Evolutionary conservation across 2,888 invertebrate species (phyloP).

Genomic region (Dasysyrphus albostriatus): DNA sequence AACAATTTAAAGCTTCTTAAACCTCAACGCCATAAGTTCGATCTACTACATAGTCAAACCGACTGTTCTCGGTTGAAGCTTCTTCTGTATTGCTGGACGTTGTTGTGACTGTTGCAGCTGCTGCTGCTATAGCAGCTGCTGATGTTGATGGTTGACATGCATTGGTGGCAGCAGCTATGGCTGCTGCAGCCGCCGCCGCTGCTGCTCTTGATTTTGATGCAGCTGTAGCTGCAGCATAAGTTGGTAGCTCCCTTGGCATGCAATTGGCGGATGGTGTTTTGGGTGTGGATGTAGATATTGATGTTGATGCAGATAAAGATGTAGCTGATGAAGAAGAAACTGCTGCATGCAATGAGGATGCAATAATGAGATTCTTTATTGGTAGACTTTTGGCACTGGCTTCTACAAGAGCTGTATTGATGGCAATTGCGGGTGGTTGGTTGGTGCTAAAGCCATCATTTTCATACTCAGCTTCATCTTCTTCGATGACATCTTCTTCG

Average conservation of each 20-base stretch:
- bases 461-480: slow-evolving; percentile 79
- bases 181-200: slow-evolving; percentile 71
- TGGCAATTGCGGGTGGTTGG: slow-evolving; percentile 79
- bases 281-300: slow-evolving; percentile 8
- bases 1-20: slow-evolving; percentile 81
- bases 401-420: slow-evolving; percentile 82
- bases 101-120: slow-evolving; percentile 54
- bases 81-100: slow-evolving; percentile 51
- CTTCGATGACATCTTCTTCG: slow-evolving; percentile 83
- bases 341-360: slow-evolving; percentile 47
- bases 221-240: slow-evolving; percentile 71
- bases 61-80: slow-evolving; percentile 82
- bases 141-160: slow-evolving; percentile 73
- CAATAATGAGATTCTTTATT: slow-evolving; percentile 81
- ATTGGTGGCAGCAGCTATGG: slow-evolving; percentile 59
- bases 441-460: slow-evolving; percentile 77
- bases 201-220: slow-evolving; percentile 58
- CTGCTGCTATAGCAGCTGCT: slow-evolving; percentile 66
- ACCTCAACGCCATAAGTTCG: slow-evolving; percentile 94
- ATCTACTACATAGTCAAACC: slow-evolving; percentile 93
- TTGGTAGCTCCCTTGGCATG: slow-evolving; percentile 65
- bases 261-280: slow-evolving; percentile 64
- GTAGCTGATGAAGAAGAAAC: slow-evolving; percentile 18
- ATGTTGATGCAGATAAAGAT: slow-evolving; percentile 71
- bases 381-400: slow-evolving; percentile 81